Evolutionary conservation across 2,888 invertebrate genomes (phyloP), one percentile per base, ranked within the genome.

Genomic region (Fragum whitleyi): DNA sequence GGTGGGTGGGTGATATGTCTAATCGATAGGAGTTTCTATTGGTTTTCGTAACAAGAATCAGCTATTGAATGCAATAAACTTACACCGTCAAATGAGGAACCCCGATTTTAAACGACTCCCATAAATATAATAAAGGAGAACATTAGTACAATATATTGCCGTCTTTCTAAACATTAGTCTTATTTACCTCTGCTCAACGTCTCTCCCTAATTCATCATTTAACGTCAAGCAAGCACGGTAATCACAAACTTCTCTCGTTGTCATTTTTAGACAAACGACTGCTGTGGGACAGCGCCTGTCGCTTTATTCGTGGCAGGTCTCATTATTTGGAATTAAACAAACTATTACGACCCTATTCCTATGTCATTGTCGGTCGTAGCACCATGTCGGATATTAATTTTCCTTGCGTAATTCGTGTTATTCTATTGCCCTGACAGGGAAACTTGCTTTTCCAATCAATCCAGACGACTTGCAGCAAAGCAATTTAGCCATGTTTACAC

Each of bases 361-460:
- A 53, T 78, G 78, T 71, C 70, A 71, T 67, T 65, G 70, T 47
- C 77, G 74, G 74, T 74, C 57, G 32, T 65, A 57, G 74, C 71
- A 78, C 75, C 68, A 76, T 74, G 79, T 71, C 71, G 68, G 77
- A 79, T 77, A 83, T 83, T 83, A 79, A 83, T 83, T 83, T 82
- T 77, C 70, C 82, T 83, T 83, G 83, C 83, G 83, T 83, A 83
- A 83, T 79, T 77, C 77, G 74, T 75, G 83, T 80, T 80, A 77
- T 69, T 83, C 76, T 77, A 83, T 80, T 77, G 80, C 51, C 68
- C 51, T 83, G 83, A 75, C 83, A 70, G 19, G 32, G 39, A 23
- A 51, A 42, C 73, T 80, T 77, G 77, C 68, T 77, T 42, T 75
- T 59, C 75, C 78, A 83, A 83, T 83, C 77, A 74, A 74, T 83